Conservation (phyloP, 2,797 vertebrate genomes). For the Peromyscus attwateri region DNA sequence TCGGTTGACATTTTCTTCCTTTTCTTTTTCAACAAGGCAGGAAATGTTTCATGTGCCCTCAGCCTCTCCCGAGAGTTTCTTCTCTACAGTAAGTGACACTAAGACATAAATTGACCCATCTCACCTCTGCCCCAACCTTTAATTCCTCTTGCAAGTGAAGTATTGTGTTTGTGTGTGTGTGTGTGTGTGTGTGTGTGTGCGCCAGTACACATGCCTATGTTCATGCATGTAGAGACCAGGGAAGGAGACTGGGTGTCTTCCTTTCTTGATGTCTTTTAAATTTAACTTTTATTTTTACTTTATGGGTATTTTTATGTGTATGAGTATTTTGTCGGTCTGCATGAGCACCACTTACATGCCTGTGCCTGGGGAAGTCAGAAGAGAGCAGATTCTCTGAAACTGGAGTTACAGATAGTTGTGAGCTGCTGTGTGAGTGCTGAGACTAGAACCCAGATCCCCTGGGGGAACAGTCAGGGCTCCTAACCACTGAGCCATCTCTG, state of each 20-base stretch:
- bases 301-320: neutral
- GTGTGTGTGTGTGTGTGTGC: neutral
- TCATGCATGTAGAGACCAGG: neutral
- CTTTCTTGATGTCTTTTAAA: neutral
- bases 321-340: neutral
- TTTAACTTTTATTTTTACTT: neutral
- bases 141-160: neutral
- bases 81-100: slow-evolving; percentile 90
- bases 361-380: neutral
- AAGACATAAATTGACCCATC: slow-evolving; percentile 23
- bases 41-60: slow-evolving; percentile 94
- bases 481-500: neutral
- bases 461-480: too few species aligned
- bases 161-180: neutral
- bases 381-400: neutral
- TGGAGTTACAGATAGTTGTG: neutral
- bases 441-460: neutral
- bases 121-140: slow-evolving; percentile 16
- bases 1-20: slow-evolving; percentile 50
- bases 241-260: neutral
- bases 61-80: slow-evolving; percentile 95
- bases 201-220: neutral
- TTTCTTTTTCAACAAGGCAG: slow-evolving; percentile 91
- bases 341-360: neutral
- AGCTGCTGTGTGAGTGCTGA: neutral